These are phyloP conservation scores for Nannobrachium achirus DNA, from an alignment of 2,113 vertebrate genomes.

Conservation along the genomic window DNA sequence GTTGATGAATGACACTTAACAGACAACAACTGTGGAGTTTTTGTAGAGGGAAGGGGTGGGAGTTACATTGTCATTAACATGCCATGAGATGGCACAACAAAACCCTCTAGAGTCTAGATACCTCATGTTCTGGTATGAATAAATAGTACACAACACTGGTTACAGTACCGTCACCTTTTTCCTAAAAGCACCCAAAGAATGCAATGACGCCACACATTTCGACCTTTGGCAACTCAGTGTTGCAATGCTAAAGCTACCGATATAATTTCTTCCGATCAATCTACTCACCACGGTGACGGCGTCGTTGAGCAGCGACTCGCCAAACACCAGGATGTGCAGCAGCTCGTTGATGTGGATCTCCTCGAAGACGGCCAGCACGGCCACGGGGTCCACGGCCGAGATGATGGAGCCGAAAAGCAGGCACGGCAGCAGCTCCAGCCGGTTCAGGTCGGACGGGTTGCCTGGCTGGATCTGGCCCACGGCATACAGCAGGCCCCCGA, in stretches of 20 bases:
- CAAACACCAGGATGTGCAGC: slow-evolving; percentile 96
- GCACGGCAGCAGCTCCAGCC: slow-evolving; percentile 87
- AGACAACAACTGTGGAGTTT: too few relatives aligned
- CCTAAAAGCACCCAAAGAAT: not conserved
- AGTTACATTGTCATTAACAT: too few relatives aligned
- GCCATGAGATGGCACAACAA: too few relatives aligned
- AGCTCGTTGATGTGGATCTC: slow-evolving; percentile 99
- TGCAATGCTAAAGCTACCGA: not conserved
- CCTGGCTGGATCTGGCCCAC: slow-evolving; percentile 85
- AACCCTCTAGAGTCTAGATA: too few relatives aligned
- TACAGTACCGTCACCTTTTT: too few relatives aligned
- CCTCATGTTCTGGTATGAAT: too few relatives aligned
- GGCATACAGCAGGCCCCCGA: slow-evolving; percentile 87
- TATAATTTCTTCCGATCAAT: not conserved
- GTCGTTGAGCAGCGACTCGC: slow-evolving; percentile 96
- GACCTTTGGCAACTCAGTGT: not conserved
- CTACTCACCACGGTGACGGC: slow-evolving; percentile 95
- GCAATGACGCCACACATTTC: not conserved
- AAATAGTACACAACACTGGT: too few relatives aligned
- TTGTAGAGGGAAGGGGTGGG: too few relatives aligned
- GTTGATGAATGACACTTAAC: too few relatives aligned
- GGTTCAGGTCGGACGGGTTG: slow-evolving; percentile 53
- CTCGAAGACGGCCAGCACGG: slow-evolving; percentile 96
- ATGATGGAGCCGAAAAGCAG: slow-evolving; percentile 94
- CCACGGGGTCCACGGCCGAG: slow-evolving; percentile 96